Evolutionary conservation across 2,113 vertebrate species (phyloP).

Genomic region (Psephotus haematonotus): DNA sequence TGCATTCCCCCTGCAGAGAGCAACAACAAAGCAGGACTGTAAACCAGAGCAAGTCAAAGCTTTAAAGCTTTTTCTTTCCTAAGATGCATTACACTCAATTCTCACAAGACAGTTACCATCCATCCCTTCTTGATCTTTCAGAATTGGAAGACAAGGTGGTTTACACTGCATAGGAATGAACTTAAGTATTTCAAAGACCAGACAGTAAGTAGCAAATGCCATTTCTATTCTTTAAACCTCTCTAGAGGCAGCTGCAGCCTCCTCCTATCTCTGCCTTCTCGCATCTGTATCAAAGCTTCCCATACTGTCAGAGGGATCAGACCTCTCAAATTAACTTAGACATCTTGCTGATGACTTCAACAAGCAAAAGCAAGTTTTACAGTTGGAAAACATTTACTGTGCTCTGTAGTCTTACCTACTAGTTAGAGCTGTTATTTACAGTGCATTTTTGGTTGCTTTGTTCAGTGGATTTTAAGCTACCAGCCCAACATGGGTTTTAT

Average conservation of each 20-base stretch:
- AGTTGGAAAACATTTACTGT: background rate
- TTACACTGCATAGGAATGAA: slow-evolving; percentile 91
- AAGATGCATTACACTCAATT: background rate
- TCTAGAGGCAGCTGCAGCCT: background rate
- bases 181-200: slow-evolving; percentile 97
- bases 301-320: background rate
- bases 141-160: slow-evolving; percentile 98
- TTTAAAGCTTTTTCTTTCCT: background rate
- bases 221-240: background rate
- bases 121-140: slow-evolving; percentile 50
- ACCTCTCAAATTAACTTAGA: background rate
- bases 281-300: background rate
- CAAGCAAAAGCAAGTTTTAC: background rate
- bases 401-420: background rate
- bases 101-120: background rate
- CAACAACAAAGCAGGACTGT: background rate
- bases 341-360: background rate
- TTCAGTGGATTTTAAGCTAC: background rate
- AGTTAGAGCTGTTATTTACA: background rate
- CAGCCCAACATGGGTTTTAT: background rate
- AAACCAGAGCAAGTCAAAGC: background rate
- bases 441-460: background rate
- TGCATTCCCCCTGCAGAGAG: background rate
- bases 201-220: slow-evolving; percentile 79
- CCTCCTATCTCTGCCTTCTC: background rate